phyloP scores from a whole-genome alignment of 2,888 invertebrate species.

The Ormia ochracea region DNA sequence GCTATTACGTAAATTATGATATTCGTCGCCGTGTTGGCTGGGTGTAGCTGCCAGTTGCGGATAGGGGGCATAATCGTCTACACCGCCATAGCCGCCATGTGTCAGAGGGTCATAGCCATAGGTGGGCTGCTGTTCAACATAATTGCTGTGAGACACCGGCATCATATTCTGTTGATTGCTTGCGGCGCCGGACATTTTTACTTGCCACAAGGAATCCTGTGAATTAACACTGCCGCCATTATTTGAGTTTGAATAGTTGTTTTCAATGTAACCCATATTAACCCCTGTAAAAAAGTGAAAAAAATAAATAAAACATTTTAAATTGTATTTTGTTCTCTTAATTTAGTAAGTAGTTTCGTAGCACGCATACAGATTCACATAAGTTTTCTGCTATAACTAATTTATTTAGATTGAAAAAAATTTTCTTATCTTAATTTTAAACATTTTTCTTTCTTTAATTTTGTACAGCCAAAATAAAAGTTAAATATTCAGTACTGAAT shows the following conservation, averaged over 20 bases:
- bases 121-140: constrained; percentile 82
- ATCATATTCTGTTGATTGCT: constrained; percentile 82
- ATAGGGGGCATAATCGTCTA: constrained; percentile 90
- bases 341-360: no score
- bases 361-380: no score
- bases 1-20: constrained; percentile 83
- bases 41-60: constrained; percentile 85
- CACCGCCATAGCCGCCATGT: constrained; percentile 89
- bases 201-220: constrained; percentile 95
- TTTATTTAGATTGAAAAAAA: no score
- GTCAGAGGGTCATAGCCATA: constrained; percentile 87
- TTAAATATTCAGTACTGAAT: no score
- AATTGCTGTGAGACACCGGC: constrained; percentile 78
- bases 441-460: no score
- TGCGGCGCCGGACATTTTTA: constrained; percentile 89
- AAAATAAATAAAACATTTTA: background rate
- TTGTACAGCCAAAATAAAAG: no score
- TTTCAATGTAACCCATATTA: constrained; percentile 93
- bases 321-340: no score
- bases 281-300: constrained; percentile 80
- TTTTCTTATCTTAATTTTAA: no score
- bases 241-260: constrained; percentile 94
- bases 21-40: constrained; percentile 83
- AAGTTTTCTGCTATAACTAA: no score
- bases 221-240: constrained; percentile 97